Evolutionary conservation across 2,888 invertebrate genomes (phyloP).

Genomic region (Tubulanus polymorphus): DNA sequence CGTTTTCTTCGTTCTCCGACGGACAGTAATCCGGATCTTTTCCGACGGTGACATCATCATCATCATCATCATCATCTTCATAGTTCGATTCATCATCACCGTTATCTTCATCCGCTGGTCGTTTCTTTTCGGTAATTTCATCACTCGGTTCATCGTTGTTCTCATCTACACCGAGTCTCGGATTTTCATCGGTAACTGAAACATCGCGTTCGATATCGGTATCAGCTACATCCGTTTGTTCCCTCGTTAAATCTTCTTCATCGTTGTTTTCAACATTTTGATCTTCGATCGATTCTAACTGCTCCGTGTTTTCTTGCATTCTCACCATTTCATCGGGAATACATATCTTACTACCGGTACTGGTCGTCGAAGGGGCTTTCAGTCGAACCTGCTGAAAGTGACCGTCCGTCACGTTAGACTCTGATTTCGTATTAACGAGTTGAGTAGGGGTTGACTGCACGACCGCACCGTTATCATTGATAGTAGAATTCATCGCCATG

Average conservation of each 20-base stretch:
- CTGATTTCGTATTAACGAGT: too few relatives aligned
- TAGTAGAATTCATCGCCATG: background rate
- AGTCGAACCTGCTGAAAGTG: too few relatives aligned
- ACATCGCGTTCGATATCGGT: conserved; percentile 4
- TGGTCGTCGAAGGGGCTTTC: too few relatives aligned
- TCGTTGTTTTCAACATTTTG: conserved; percentile 11
- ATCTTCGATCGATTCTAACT: conserved; percentile 13
- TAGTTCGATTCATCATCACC: conserved; percentile 18
- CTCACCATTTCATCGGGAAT: too few relatives aligned
- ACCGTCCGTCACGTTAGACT: too few relatives aligned
- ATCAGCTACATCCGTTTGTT: conserved; percentile 12
- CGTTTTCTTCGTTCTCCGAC: background rate
- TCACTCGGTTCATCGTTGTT: background rate
- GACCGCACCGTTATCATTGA: background rate
- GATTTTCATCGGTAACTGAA: background rate
- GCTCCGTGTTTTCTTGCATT: too few relatives aligned
- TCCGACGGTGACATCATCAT: background rate
- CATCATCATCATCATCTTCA: conserved; percentile 12
- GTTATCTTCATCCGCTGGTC: conserved; percentile 23
- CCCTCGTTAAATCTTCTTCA: conserved; percentile 7
- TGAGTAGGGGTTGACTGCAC: background rate
- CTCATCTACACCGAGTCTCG: background rate
- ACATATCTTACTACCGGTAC: too few relatives aligned
- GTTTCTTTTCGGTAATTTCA: conserved; percentile 10
- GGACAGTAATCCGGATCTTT: conserved; percentile 1